phyloP scores from a whole-genome alignment of 1,140 invertebrate genomes.

The Samia ricini region DNA sequence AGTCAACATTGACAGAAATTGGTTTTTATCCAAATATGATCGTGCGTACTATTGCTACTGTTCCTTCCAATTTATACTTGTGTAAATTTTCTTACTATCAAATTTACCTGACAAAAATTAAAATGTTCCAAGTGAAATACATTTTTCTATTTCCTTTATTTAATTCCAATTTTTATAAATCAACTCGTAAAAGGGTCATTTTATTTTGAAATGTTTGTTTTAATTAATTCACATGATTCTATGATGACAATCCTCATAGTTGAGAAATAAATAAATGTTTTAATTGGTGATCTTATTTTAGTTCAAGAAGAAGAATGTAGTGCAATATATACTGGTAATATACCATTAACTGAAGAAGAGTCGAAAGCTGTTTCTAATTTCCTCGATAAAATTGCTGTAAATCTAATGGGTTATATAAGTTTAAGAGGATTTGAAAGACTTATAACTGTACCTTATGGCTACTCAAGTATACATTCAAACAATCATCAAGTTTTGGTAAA shows the following conservation, averaged over 20 bases:
- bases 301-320: slow-evolving; percentile 44
- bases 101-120: no score
- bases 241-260: no score
- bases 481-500: slow-evolving; percentile 54
- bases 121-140: no score
- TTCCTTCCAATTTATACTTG: no score
- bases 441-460: slow-evolving; percentile 53
- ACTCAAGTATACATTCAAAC: slow-evolving; percentile 20
- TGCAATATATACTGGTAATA: slow-evolving; percentile 41
- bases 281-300: slow-evolving; percentile 4
- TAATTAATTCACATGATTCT: no score
- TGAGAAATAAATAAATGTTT: no score
- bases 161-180: no score
- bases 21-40: slow-evolving; percentile 33
- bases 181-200: no score
- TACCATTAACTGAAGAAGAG: slow-evolving; percentile 54
- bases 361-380: slow-evolving; percentile 42
- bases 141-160: no score
- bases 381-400: slow-evolving; percentile 40
- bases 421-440: slow-evolving; percentile 47
- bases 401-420: slow-evolving; percentile 55
- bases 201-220: no score
- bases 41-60: not conserved
- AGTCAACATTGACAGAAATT: slow-evolving; percentile 60
- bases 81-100: no score